Evolutionary conservation across 2,113 vertebrate species (phyloP), one percentile per base, ranked within the genome.

Genomic region (Entelurus aequoreus): DNA sequence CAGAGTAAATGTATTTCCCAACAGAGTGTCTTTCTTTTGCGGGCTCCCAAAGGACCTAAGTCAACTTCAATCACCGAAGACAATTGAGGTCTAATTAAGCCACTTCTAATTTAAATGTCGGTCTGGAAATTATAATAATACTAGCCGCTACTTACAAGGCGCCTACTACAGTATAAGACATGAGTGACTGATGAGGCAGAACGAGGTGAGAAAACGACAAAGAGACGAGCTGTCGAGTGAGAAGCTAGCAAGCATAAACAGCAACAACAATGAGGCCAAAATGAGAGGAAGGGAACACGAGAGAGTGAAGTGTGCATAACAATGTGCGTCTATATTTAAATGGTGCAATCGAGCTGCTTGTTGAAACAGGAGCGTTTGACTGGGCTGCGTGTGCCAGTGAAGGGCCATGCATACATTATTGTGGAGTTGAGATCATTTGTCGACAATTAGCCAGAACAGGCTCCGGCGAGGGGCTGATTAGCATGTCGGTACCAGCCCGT

Each of bases 341-440:
- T 72, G 60, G 52, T 63, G 60, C 75, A 54, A 79, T 72, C 76
- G 77, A 84, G 70, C 68, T 79, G 72, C 69, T 75, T 77, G 75
- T 78, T 84, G 71, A 78, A 85, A 86, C 71, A 74, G 52, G 56
- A 62, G 61, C 63, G 37, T 74, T 37, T 59, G 66, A 78, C 66
- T 84, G 62, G 70, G 66, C 73, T 72, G 54, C 72, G 62, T 66
- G 69, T 75, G 44, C 50, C 79, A 68, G 75, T 56, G 54, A 69
- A 79, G 71, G 73, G 69, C 70, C 65, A 60, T 52, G 84, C 81
- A 87, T 92, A 93, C 88, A 91, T 95, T 94, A 93, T 74, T 90
- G 90, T 88, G 75, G 84, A 88, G 90, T 71, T 76, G 77, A 81
- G 86, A 92, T 84, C 72, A 87, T 88, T 85, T 88, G 84, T 87